Conservation (phyloP, 1,140 invertebrate species). For the Saccostrea echinata region DNA sequence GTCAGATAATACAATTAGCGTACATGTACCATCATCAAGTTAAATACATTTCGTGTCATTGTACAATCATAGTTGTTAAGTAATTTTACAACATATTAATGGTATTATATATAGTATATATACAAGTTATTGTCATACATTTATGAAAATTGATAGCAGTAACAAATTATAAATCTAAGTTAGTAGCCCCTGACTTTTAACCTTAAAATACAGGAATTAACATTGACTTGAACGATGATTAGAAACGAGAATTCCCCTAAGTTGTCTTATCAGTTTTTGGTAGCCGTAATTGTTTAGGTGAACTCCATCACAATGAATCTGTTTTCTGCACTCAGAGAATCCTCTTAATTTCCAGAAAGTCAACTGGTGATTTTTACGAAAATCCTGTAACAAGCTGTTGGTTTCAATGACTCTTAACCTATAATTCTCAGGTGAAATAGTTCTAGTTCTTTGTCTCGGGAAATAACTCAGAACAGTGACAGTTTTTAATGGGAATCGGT, state of each 20-base stretch:
- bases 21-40: too few species aligned
- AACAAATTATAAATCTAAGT: neutral
- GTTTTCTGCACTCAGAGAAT: neutral
- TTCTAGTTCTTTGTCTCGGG: neutral
- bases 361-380: neutral
- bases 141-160: neutral
- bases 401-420: too few species aligned
- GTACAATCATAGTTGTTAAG: too few species aligned
- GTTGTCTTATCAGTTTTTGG: too few species aligned
- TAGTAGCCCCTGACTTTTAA: neutral
- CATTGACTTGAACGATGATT: too few species aligned
- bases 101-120: too few species aligned
- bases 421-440: neutral
- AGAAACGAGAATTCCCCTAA: too few species aligned
- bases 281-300: neutral
- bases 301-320: neutral
- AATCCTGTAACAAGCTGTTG: neutral
- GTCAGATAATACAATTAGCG: too few species aligned
- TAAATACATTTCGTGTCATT: too few species aligned
- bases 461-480: neutral
- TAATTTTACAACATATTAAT: too few species aligned
- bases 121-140: too few species aligned
- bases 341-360: conserved; percentile 23
- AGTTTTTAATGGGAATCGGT: neutral
- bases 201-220: too few species aligned